Evolutionary conservation across 2,797 vertebrate genomes (phyloP).

Genomic region (Meriones psammophilus): DNA sequence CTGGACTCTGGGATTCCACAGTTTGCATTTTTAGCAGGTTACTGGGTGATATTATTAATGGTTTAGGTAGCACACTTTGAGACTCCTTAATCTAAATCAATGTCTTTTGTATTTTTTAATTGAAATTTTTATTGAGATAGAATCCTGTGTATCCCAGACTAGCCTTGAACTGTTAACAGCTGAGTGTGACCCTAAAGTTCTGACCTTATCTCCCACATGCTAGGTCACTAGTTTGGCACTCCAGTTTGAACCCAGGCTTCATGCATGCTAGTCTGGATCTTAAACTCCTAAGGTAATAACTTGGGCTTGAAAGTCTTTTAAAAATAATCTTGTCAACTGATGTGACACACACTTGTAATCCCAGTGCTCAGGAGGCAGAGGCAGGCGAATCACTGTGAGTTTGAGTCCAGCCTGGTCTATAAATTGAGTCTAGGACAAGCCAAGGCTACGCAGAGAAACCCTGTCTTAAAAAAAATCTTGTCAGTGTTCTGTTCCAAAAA

Average conservation of each 20-base stretch:
- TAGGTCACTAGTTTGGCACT: not conserved
- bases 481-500: not conserved
- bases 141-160: not conserved
- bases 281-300: not conserved
- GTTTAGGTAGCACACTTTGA: constrained; percentile 17
- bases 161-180: not conserved
- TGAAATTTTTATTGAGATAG: not conserved
- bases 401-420: too few species aligned
- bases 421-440: too few species aligned
- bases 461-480: not conserved
- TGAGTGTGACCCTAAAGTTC: too few species aligned
- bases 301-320: not conserved
- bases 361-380: too few species aligned
- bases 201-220: not conserved
- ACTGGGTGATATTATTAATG: not conserved
- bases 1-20: not conserved
- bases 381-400: too few species aligned
- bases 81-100: not conserved
- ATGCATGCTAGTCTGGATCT: not conserved
- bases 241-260: not conserved
- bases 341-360: too few species aligned
- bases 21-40: constrained; percentile 7
- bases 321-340: too few species aligned
- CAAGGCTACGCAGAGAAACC: too few species aligned
- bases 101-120: not conserved